Base-by-base conservation (phyloP, 2,888 invertebrate genomes). In the Leptothorax acervorum region DNA sequence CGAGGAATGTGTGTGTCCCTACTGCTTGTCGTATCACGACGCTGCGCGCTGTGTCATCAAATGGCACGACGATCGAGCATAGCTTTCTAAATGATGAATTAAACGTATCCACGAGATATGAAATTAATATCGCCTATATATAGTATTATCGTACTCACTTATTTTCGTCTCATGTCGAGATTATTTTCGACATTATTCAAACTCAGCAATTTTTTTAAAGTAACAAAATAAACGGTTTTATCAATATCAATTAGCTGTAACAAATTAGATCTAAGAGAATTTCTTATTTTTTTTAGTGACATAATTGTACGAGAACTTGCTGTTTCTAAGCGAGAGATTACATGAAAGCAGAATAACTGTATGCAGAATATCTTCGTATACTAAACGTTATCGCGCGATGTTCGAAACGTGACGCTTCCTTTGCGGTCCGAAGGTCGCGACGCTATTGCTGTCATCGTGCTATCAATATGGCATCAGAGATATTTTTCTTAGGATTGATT, bases 31-130 rank as follows among this genome's bases (percentile, higher is more conserved):
- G 42, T 42, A 28, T 23, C 39, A 39, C 51, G 65, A 65, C 23
- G 51, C 39, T 68, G 53, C 42, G 78, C 23, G 51, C 39, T 68
- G 53, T 55, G 78, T 78, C 78, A 55, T 68, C 51, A 23, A 65
- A 28, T 12, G 75, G 53, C 66, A 66, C 53, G 53, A 42, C 45
- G 23, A 75, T 42, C 35, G 15, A 8, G 28, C 53, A 8, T 15
- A 18, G 53, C 53, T 55, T 42, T 51, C 76, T 18, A 6, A 28
- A 39, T 23, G 51, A 11, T 39, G 76, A 76, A 51, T 65, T 48
- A 65, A 65, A 51, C 23, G 45, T 15, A 11, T 48, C 23, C 23
- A 0, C n/a, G 48, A 63, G 65, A 65, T 76, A 28, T 0, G 3
- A 1, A 63, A 51, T 39, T 35, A 65, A 48, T 65, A 45, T 62